phyloP scores from a whole-genome alignment of 2,113 vertebrate genomes.

The Pteruthius melanotis region DNA sequence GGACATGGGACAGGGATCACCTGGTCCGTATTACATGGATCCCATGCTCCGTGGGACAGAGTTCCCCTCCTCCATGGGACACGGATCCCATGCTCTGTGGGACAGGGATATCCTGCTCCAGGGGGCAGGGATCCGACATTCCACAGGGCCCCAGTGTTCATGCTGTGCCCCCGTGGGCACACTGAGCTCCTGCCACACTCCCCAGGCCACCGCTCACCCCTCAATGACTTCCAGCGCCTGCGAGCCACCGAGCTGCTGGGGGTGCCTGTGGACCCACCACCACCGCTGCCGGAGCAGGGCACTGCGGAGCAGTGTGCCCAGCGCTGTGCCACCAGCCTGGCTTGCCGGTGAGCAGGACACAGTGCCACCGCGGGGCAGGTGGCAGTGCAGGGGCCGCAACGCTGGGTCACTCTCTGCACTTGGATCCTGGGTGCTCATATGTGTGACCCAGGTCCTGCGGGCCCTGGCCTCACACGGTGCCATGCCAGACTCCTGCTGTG shows the following conservation, averaged over 20 bases:
- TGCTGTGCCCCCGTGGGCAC: background rate
- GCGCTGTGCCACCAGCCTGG: conserved; percentile 73
- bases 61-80: background rate
- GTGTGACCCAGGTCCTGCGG: rapidly evolving
- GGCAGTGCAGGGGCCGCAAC: background rate
- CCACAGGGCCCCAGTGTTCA: too few relatives aligned
- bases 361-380: rapidly evolving
- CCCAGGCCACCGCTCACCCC: conserved; percentile 81
- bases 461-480: background rate
- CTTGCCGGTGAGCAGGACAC: conserved; percentile 80
- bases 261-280: background rate
- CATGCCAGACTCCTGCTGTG: rapidly evolving
- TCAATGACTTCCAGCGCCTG: conserved; percentile 92
- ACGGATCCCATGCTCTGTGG: rapidly evolving
- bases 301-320: conserved; percentile 83
- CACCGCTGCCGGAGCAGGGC: conserved; percentile 1
- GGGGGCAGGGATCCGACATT: background rate
- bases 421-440: background rate
- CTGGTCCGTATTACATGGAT: rapidly evolving
- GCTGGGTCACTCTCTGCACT: background rate
- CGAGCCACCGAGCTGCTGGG: conserved; percentile 82
- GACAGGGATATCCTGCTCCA: background rate
- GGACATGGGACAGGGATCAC: background rate
- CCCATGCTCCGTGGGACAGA: background rate
- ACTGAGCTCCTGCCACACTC: background rate